Base-by-base conservation (phyloP, 2,888 invertebrate species). In the Leptarthrus brevirostris region DNA sequence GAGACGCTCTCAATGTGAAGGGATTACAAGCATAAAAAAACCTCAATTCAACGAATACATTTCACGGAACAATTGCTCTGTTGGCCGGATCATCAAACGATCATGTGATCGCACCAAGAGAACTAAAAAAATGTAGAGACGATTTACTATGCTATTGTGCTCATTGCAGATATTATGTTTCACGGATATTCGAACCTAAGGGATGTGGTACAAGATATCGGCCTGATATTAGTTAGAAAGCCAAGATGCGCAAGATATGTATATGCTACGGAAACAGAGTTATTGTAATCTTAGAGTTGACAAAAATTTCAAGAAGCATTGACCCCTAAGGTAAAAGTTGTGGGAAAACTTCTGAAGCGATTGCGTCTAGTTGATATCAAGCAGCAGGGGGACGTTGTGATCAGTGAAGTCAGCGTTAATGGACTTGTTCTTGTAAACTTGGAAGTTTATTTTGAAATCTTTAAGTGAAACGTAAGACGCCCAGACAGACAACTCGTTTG, bases 51-150 rank as follows among this genome's bases (percentile, higher is more conserved):
- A n/a, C 22, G 64, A 64, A 64, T 64, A 64, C 64, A 64, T 64
- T 64, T 64, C 64, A 64, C 64, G 64, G 44, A 64, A 64, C 64
- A 64, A 64, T 64, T 64, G 64, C 44, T 64, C 47, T 44, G 64
- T 24, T 47, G 64, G 64, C 24, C 44, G 64, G 44, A 64, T 64
- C 64, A 64, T 64, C 64, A 64, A 44, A 40, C 22, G 47, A 64
- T 47, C 44, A 44, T 44, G 44, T 24, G 20, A 47, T 22, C 64
- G 44, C 64, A 24, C 22, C 8, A 44, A 64, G 14, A 22, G 14
- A 64, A 47, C 10, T 2, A 16, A 64, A 64, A 44, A 47, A 47
- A 64, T 30, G 20, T 64, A 64, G 64, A 64, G 44, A 64, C 47
- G 64, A 64, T 64, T 64, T 64, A 64, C 44, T 44, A 24, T 6